phyloP scores from a whole-genome alignment of 2,113 vertebrate genomes.

The Microtus ochrogaster region DNA sequence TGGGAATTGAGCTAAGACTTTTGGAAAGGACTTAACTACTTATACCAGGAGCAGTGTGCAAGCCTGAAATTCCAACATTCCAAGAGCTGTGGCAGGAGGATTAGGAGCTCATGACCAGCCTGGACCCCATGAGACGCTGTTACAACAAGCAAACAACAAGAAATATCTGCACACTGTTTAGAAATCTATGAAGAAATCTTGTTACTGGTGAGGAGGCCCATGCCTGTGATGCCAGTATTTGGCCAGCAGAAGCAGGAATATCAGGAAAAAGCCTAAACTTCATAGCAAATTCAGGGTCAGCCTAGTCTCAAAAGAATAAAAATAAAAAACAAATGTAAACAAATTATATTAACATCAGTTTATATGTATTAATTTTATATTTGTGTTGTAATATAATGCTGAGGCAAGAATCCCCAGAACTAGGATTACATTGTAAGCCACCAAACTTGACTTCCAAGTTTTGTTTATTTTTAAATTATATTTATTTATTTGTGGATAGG shows the following conservation, averaged over 20 bases:
- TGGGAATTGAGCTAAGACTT: background rate
- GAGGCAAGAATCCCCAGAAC: background rate
- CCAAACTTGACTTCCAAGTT: background rate
- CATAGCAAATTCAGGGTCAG: background rate
- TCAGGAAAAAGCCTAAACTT: background rate
- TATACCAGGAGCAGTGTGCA: background rate
- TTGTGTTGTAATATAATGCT: conserved; percentile 30
- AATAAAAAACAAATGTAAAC: background rate
- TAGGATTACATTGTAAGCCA: background rate
- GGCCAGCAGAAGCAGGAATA: background rate
- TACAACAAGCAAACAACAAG: background rate
- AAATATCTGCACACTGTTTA: background rate
- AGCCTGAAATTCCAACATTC: background rate
- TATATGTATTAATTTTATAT: conserved; percentile 48
- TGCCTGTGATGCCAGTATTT: background rate
- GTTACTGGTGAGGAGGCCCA: background rate
- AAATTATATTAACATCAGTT: background rate
- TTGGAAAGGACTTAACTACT: background rate
- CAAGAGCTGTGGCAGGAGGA: background rate
- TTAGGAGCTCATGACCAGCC: background rate
- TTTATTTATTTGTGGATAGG: background rate
- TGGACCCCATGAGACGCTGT: background rate
- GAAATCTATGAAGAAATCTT: background rate
- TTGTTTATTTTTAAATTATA: background rate
- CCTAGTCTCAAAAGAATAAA: background rate